These are phyloP conservation scores for Epinephelus cyanopodus DNA, from an alignment of 2,113 vertebrate species.

Conservation along the genomic window DNA sequence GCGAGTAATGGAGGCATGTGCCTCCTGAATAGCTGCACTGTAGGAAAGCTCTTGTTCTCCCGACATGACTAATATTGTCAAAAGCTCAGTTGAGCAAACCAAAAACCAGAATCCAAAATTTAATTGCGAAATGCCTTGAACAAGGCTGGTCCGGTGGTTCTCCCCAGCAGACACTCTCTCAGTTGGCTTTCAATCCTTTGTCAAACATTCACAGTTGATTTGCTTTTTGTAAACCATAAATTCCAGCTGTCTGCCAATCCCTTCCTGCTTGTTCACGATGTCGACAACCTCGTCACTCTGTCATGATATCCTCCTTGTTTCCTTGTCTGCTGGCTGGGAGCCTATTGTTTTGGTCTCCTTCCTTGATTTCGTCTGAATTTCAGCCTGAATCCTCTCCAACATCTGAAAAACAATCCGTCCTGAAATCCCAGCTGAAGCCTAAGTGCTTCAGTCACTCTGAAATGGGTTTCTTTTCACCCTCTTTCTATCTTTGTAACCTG, in stretches of 20 bases:
- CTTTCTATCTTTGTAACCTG: constrained; percentile 35
- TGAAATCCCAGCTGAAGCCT: constrained; percentile 6
- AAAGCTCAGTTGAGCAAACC: background rate
- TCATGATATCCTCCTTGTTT: constrained; percentile 15
- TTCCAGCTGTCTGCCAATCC: background rate
- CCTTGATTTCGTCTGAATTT: constrained; percentile 10
- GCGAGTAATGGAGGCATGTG: constrained; percentile 45
- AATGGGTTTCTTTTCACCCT: constrained; percentile 5
- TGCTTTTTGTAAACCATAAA: background rate
- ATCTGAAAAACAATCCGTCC: constrained; percentile 5
- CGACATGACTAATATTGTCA: constrained; percentile 54
- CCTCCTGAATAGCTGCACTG: constrained; percentile 62
- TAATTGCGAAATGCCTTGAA: background rate
- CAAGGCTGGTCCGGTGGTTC: background rate
- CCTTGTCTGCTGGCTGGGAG: background rate
- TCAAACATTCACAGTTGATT: constrained; percentile 31
- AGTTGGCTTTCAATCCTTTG: constrained; percentile 4
- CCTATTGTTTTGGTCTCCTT: background rate
- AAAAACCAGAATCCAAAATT: background rate
- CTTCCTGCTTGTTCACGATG: background rate
- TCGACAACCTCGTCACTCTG: constrained; percentile 20
- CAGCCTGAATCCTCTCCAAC: constrained; percentile 4
- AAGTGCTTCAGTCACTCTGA: constrained; percentile 23
- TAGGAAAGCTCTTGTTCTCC: constrained; percentile 56
- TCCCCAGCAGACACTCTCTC: constrained; percentile 2